phyloP scores from a whole-genome alignment of 2,113 vertebrate genomes.

The Polypterus bichir region DNA sequence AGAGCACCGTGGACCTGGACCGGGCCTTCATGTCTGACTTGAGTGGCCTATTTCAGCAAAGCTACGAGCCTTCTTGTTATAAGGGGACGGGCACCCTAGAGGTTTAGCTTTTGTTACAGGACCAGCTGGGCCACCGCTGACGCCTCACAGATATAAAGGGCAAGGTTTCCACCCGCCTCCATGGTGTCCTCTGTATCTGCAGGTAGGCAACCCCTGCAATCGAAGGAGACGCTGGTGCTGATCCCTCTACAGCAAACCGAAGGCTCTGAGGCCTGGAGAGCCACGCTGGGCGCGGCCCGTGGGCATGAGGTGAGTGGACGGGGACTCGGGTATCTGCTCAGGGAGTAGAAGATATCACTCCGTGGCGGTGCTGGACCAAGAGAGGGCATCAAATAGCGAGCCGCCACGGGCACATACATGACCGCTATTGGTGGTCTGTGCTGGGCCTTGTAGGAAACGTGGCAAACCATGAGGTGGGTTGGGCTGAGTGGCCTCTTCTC shows the following conservation, averaged over 20 bases:
- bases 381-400: no score
- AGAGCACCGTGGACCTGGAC: neutral
- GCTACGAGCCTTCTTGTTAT: neutral
- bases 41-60: neutral
- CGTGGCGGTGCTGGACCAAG: no score
- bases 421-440: no score
- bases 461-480: no score
- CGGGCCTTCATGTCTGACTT: constrained; percentile 1
- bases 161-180: neutral
- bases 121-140: neutral
- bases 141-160: neutral
- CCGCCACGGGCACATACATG: no score
- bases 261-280: constrained; percentile 17
- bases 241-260: neutral
- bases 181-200: neutral
- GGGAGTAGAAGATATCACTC: no score
- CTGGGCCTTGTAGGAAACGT: no score
- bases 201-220: constrained; percentile 22
- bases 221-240: constrained; percentile 15
- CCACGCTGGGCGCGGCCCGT: neutral
- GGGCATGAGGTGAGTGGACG: no score
- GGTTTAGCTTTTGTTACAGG: neutral
- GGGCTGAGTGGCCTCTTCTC: no score
- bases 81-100: no score
- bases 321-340: no score